Conservation (phyloP, 2,888 invertebrate genomes). For the Cabera pusaria region DNA sequence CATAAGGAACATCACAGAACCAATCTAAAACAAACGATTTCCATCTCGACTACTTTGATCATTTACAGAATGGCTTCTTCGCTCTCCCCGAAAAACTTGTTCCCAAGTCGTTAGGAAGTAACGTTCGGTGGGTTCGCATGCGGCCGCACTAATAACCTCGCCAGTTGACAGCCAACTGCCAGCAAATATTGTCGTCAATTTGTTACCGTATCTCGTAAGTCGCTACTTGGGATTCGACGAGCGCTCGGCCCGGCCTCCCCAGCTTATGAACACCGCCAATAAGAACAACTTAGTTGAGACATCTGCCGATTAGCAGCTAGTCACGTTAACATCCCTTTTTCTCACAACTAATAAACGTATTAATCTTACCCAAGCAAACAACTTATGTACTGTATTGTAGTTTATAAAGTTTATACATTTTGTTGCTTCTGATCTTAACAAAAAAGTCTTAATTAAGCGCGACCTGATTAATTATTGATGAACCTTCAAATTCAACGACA, state of each 20-base stretch:
- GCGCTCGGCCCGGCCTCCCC: slow-evolving; percentile 54
- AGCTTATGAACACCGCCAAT: slow-evolving; percentile 73
- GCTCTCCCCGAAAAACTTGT: slow-evolving; percentile 26
- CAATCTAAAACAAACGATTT: slow-evolving; percentile 16
- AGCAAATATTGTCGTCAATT: slow-evolving; percentile 78
- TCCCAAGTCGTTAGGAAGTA: slow-evolving; percentile 29
- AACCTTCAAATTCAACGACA: slow-evolving; percentile 23
- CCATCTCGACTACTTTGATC: slow-evolving; percentile 15
- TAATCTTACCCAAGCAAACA: too few relatives aligned
- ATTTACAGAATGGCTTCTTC: slow-evolving; percentile 17
- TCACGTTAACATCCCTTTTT: slow-evolving; percentile 64
- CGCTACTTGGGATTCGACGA: slow-evolving; percentile 71
- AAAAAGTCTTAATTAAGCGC: slow-evolving; percentile 30
- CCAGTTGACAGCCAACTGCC: slow-evolving; percentile 65
- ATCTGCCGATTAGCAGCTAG: slow-evolving; percentile 70
- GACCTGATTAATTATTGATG: slow-evolving; percentile 36
- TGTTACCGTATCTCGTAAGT: slow-evolving; percentile 61
- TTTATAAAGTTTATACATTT: too few relatives aligned
- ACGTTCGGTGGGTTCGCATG: slow-evolving; percentile 35
- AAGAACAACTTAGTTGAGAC: slow-evolving; percentile 77
- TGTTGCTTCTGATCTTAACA: background rate
- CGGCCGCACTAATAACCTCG: slow-evolving; percentile 61
- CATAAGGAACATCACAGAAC: slow-evolving; percentile 8
- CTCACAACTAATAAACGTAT: slow-evolving; percentile 49
- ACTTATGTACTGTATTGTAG: too few relatives aligned